Percentiles rank a stretch among this genome's conserved stretches.
phyloP scores from a whole-genome alignment of 2,888 invertebrate species.

The Branchipolynoe longqiensis region DNA sequence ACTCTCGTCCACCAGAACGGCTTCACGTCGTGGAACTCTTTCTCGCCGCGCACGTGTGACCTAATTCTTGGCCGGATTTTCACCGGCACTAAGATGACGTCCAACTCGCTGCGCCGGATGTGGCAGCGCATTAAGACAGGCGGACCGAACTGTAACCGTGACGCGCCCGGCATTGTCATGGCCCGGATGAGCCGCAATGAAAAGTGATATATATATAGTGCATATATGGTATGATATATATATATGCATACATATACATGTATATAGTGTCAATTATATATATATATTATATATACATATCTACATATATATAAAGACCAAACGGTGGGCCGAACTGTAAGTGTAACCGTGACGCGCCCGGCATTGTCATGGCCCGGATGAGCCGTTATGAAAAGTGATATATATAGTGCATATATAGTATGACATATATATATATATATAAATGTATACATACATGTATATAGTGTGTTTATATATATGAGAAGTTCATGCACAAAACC shows the following conservation, averaged over 20 bases:
- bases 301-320: too few species aligned
- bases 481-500: too few species aligned
- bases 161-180: constrained; percentile 42
- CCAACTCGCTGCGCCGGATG: constrained; percentile 44
- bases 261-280: too few species aligned
- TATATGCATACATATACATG: too few species aligned
- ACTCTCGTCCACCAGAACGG: constrained; percentile 12
- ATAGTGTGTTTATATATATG: too few species aligned
- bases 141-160: constrained; percentile 26
- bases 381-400: constrained; percentile 13
- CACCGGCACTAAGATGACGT: constrained; percentile 51
- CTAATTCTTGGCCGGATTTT: constrained; percentile 31
- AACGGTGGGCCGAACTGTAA: too few species aligned
- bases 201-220: background rate
- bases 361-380: constrained; percentile 46
- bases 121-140: constrained; percentile 54
- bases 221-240: too few species aligned
- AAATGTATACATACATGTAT: too few species aligned
- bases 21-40: constrained; percentile 36
- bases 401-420: background rate
- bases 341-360: constrained; percentile 27
- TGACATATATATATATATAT: too few species aligned
- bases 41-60: constrained; percentile 49
- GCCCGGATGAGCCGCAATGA: constrained; percentile 45
- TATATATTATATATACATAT: too few species aligned